Evolutionary conservation across 2,888 invertebrate genomes (phyloP).

Genomic region (Hymenopus coronatus): DNA sequence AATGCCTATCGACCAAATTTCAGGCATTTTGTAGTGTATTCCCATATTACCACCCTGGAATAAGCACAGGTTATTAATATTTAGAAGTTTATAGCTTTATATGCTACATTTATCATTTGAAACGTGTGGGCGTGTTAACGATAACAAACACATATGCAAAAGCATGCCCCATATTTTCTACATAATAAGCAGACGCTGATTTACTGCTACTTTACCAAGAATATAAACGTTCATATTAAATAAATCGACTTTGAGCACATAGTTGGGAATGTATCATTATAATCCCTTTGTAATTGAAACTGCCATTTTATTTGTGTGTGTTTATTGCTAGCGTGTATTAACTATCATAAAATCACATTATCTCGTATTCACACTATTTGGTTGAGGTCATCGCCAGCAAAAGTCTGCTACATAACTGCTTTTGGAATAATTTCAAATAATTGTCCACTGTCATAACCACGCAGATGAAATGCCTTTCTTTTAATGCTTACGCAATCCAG

Average conservation of each 20-base stretch:
- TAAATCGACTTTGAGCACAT: background rate
- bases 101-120: background rate
- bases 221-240: background rate
- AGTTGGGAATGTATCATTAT: background rate
- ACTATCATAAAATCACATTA: background rate
- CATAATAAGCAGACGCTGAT: background rate
- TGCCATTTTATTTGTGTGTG: background rate
- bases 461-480: background rate
- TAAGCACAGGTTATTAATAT: no score
- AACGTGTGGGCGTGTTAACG: background rate
- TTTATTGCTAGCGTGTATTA: background rate
- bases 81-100: no score
- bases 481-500: no score
- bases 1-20: no score
- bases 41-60: no score
- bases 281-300: background rate
- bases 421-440: background rate
- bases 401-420: background rate
- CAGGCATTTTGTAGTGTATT: no score
- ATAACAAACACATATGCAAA: background rate
- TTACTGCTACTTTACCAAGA: background rate
- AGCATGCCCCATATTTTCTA: background rate
- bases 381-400: background rate
- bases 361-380: background rate
- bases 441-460: background rate